phyloP scores from a whole-genome alignment of 2,797 vertebrate genomes.

The Chloroceryle inda region DNA sequence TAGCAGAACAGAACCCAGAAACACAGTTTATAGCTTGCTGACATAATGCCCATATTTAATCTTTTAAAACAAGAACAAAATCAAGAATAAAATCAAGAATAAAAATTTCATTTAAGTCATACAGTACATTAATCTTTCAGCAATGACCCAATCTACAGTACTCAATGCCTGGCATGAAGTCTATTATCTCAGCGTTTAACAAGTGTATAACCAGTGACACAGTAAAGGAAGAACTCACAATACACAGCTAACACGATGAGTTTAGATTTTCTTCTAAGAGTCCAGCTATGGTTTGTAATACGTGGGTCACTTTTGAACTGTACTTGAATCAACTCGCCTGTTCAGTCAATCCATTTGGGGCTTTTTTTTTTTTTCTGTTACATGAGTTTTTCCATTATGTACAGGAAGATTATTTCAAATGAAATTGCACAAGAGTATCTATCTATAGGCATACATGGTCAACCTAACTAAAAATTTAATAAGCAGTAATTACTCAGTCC shows the following conservation, averaged over 20 bases:
- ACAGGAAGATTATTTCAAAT: slow-evolving; percentile 75
- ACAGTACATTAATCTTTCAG: slow-evolving; percentile 79
- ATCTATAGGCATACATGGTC: slow-evolving; percentile 73
- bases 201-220: slow-evolving; percentile 79
- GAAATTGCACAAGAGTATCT: slow-evolving; percentile 73
- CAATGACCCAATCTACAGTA: slow-evolving; percentile 77
- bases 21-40: slow-evolving; percentile 70
- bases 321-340: slow-evolving; percentile 20
- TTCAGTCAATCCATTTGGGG: slow-evolving; percentile 59
- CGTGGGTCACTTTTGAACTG: slow-evolving; percentile 58
- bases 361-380: background rate
- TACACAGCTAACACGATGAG: slow-evolving; percentile 72
- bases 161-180: slow-evolving; percentile 72
- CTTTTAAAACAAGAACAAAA: slow-evolving; percentile 79
- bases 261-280: slow-evolving; percentile 54
- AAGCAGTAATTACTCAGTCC: slow-evolving; percentile 79
- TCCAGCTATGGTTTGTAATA: slow-evolving; percentile 57
- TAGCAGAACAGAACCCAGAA: slow-evolving; percentile 45
- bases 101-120: slow-evolving; percentile 79
- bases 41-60: slow-evolving; percentile 84
- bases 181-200: slow-evolving; percentile 70
- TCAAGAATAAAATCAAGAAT: slow-evolving; percentile 78
- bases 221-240: slow-evolving; percentile 78
- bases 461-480: slow-evolving; percentile 76
- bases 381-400: slow-evolving; percentile 71